phyloP scores from a whole-genome alignment of 2,888 invertebrate species.

The Chesias legatella region DNA sequence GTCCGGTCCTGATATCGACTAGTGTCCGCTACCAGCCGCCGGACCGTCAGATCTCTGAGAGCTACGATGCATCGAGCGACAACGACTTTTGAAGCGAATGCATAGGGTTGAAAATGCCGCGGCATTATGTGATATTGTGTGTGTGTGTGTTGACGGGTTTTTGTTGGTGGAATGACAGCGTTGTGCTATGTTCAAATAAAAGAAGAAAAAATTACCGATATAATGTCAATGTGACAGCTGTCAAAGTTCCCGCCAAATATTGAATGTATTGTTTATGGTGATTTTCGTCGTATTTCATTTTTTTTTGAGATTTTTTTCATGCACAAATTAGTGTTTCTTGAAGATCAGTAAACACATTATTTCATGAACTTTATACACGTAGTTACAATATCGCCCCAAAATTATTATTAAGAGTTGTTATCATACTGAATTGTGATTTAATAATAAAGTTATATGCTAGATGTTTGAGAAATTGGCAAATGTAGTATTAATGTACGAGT shows the following conservation, averaged over 20 bases:
- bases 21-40: constrained; percentile 54
- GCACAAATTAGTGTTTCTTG: constrained; percentile 16
- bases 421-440: constrained; percentile 53
- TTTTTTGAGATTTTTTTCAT: constrained; percentile 19
- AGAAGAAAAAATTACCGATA: constrained; percentile 8
- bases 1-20: constrained; percentile 66
- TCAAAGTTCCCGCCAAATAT: constrained; percentile 37
- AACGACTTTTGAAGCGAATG: constrained; percentile 68
- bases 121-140: constrained; percentile 49
- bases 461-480: constrained; percentile 25
- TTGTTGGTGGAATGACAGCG: constrained; percentile 1
- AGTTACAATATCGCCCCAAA: constrained; percentile 16
- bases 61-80: constrained; percentile 74
- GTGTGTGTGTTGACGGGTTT: constrained; percentile 19
- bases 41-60: constrained; percentile 54
- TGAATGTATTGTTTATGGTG: constrained; percentile 14
- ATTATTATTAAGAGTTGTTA: constrained; percentile 29
- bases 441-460: constrained; percentile 30
- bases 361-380: too few relatives aligned
- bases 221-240: constrained; percentile 26
- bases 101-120: constrained; percentile 35
- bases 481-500: constrained; percentile 42
- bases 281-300: constrained; percentile 18
- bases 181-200: too few relatives aligned
- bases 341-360: neutral